phyloP scores from a whole-genome alignment of 2,113 vertebrate genomes.

The Pterocles gutturalis region DNA sequence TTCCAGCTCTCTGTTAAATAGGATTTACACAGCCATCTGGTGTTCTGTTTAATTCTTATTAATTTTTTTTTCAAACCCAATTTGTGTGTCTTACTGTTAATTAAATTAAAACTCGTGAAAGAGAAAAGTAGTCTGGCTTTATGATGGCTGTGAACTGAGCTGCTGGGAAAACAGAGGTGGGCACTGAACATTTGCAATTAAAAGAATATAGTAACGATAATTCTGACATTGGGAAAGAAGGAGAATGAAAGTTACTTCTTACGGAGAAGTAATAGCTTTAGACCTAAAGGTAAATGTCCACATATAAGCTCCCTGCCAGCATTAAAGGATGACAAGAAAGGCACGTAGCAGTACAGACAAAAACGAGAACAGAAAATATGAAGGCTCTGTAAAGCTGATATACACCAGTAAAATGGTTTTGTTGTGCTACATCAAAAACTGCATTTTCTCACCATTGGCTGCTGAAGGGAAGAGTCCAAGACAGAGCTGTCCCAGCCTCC shows the following conservation, averaged over 20 bases:
- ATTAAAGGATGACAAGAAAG: background rate
- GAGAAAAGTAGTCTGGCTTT: background rate
- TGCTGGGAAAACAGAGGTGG: background rate
- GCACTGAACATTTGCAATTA: background rate
- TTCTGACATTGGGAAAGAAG: background rate
- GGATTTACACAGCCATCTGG: slow-evolving; percentile 79
- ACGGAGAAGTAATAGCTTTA: background rate
- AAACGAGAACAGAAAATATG: background rate
- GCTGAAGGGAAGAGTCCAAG: background rate
- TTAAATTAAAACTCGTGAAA: slow-evolving; percentile 31
- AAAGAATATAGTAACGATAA: background rate
- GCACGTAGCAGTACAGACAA: background rate
- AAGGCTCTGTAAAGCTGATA: background rate
- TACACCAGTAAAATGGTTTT: background rate
- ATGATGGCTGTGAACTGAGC: background rate
- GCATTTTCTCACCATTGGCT: background rate
- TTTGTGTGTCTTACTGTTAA: slow-evolving; percentile 55
- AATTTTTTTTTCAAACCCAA: background rate
- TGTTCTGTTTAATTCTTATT: slow-evolving; percentile 62
- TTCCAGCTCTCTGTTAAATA: slow-evolving; percentile 74
- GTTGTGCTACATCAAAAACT: background rate
- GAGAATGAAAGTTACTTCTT: background rate
- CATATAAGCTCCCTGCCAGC: background rate
- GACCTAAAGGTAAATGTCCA: background rate
- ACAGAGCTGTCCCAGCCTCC: background rate